Evolutionary conservation across 2,797 vertebrate species (phyloP), one percentile per base, ranked within the genome.

Genomic region (Phrynocephalus vlangalii): DNA sequence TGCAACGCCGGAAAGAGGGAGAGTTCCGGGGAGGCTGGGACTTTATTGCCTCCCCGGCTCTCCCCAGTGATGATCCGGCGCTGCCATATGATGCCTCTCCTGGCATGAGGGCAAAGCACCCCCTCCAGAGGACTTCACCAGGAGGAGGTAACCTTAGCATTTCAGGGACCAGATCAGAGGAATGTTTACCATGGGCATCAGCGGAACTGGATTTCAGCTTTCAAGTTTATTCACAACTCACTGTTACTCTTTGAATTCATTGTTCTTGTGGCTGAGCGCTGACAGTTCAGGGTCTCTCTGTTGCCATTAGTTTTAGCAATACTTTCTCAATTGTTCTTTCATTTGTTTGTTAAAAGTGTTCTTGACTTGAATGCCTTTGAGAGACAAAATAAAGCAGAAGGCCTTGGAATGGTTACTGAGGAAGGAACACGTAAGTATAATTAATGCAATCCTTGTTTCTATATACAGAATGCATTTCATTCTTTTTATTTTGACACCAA

Each of bases 311-410:
- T 16, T 93, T 89, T 33, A 90, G 85, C 0, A 94, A 18, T 87
- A 24, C 1, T 87, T 92, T 91, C 88, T 92, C 50, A n/a, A 91
- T 86, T 91, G 90, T 81, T 70, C 92, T 89, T 93, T 86, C 48
- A 94, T 63, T 86, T 76, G 44, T 94, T 50, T 86, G 1, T 96
- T 93, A 70, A 84, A 96, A 99, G 99, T 92, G 98, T 99, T 94
- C 96, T 99, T 96, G 99, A 99, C 94, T 96, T 99, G 96, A 99
- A 99, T 94, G 99, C 99, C 0, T 99, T 99, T 96, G 99, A 99
- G 96, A 98, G 99, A 92, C 99, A 99, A 96, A 99, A 99, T 94
- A 99, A 99, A 97, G 98, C 99, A 0, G 98, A 99, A 97, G 98
- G 99, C 95, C 96, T 99, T 94, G 99, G 99, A 83, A 99, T 99